Evolutionary conservation across 2,888 invertebrate species (phyloP).

Genomic region (Agrotis puta): DNA sequence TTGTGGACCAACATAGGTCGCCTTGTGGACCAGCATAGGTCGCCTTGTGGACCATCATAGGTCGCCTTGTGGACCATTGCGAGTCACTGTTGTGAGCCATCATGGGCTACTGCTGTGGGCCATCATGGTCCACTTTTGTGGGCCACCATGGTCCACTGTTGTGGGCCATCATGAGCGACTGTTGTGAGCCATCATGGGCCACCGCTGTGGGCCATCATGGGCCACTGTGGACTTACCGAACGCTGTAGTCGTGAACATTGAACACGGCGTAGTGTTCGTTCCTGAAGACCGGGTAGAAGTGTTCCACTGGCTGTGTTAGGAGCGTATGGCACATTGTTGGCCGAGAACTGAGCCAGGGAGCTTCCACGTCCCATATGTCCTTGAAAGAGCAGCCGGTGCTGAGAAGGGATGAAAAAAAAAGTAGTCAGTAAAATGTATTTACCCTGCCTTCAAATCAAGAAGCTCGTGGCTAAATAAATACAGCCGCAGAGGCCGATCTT

Average conservation of each 20-base stretch:
- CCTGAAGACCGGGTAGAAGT: conserved; percentile 83
- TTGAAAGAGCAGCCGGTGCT: conserved; percentile 81
- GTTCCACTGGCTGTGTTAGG: conserved; percentile 73
- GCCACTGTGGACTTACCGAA: conserved; percentile 72
- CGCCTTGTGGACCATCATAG: no score
- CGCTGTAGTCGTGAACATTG: conserved; percentile 82
- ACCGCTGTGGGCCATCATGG: background rate
- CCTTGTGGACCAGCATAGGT: no score
- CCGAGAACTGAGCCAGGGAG: conserved; percentile 56
- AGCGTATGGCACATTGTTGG: conserved; percentile 76
- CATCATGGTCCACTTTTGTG: background rate
- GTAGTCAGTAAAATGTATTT: no score
- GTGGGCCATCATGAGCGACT: background rate
- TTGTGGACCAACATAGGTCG: no score
- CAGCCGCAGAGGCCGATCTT: no score
- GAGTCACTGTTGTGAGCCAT: background rate
- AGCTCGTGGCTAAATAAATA: no score
- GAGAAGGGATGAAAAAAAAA: conserved; percentile 33
- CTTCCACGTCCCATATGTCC: conserved; percentile 82
- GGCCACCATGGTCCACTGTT: background rate
- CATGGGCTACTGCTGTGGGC: background rate
- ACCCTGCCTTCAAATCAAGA: no score
- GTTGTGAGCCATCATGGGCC: no score
- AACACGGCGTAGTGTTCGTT: conserved; percentile 81
- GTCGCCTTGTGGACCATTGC: no score